These are phyloP conservation scores for Cephalotes varians DNA, from an alignment of 2,888 invertebrate genomes.

Conservation along the genomic window DNA sequence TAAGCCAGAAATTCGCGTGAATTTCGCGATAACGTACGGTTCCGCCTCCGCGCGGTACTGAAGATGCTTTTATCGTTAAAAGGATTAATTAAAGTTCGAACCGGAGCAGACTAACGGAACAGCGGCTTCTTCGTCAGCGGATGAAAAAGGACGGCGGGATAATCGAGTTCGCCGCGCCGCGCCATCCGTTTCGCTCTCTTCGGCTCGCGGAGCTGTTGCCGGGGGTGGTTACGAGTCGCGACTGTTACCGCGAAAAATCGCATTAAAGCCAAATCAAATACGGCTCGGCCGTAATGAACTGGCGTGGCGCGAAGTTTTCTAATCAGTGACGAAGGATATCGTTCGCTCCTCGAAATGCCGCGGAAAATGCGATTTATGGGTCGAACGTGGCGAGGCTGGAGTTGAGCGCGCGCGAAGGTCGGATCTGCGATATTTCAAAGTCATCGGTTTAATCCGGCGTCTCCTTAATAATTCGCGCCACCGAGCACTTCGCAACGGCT, in stretches of 20 bases:
- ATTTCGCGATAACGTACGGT: not conserved
- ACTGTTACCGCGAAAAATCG: conserved; percentile 65
- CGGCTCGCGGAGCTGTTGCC: conserved; percentile 52
- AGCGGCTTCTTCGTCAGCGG: conserved; percentile 27
- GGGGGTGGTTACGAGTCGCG: conserved; percentile 65
- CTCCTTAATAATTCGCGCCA: not conserved
- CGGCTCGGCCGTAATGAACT: conserved; percentile 35
- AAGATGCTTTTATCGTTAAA: conserved; percentile 63
- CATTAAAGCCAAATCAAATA: conserved; percentile 73
- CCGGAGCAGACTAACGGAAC: conserved; percentile 27
- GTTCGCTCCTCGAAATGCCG: not conserved
- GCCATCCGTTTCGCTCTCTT: conserved; percentile 21
- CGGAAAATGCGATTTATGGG: conserved; percentile 39
- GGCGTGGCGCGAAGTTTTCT: conserved; percentile 50
- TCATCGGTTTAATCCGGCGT: not conserved
- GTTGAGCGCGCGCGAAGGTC: not conserved
- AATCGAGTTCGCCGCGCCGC: conserved; percentile 66
- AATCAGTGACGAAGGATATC: conserved; percentile 28
- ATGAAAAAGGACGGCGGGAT: conserved; percentile 53
- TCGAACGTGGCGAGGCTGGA: conserved; percentile 23
- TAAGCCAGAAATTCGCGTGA: not conserved
- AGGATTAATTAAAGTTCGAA: conserved; percentile 34
- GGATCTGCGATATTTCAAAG: conserved; percentile 9
- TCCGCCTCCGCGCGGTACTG: not conserved
- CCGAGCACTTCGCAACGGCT: not conserved